Conservation (phyloP, 64 coral and sea anemone genomes). For the Anthopleura sola region DNA sequence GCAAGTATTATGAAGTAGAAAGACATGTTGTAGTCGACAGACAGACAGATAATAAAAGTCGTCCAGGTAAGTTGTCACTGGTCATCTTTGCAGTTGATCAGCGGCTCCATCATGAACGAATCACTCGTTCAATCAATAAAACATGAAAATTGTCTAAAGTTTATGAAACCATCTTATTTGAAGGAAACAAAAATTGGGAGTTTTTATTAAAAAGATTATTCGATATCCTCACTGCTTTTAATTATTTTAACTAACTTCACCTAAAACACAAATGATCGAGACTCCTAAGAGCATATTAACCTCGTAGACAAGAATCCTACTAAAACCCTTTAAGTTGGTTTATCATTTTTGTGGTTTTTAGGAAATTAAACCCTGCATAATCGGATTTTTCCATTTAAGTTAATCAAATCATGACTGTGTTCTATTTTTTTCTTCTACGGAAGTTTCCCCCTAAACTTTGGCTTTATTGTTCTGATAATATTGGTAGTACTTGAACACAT, state of each 20-base stretch:
- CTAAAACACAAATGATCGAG: background rate
- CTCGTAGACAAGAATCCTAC: background rate
- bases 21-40: background rate
- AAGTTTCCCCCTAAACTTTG: background rate
- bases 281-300: background rate
- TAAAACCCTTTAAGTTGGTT: background rate
- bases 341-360: background rate
- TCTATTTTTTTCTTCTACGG: background rate
- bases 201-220: background rate
- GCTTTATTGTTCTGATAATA: too few species aligned
- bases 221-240: background rate
- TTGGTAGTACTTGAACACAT: too few species aligned
- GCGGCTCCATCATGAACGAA: background rate
- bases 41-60: background rate
- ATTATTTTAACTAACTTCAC: background rate
- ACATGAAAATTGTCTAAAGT: background rate
- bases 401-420: background rate
- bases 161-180: background rate
- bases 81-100: background rate
- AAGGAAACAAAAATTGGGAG: background rate
- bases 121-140: background rate
- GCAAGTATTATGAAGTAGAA: too few species aligned
- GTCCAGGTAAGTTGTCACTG: background rate
- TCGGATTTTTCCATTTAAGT: background rate
- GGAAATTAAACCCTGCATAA: background rate